A percentile compares a stretch with the other conserved stretches of the same genome.
phyloP scores from a whole-genome alignment of 2,797 vertebrate genomes.

The Ceyx erithaca region DNA sequence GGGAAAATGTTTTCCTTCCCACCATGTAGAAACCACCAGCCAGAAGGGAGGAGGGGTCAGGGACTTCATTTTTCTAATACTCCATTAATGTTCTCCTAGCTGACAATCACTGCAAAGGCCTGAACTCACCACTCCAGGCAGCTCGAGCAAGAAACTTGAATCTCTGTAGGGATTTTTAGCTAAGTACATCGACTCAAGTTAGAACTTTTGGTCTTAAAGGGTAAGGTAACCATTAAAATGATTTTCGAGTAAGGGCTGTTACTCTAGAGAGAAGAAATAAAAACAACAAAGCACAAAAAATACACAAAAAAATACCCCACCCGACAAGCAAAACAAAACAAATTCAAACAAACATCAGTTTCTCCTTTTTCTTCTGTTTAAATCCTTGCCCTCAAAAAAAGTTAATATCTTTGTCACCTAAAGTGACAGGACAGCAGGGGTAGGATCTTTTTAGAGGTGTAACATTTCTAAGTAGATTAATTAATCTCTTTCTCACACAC shows the following conservation, averaged over 20 bases:
- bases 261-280: not conserved
- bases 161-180: constrained; percentile 66
- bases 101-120: constrained; percentile 72
- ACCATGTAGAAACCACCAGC: constrained; percentile 77
- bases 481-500: not conserved
- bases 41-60: constrained; percentile 67
- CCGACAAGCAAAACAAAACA: not conserved
- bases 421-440: not conserved
- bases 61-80: constrained; percentile 73
- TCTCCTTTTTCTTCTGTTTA: not conserved
- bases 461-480: not conserved
- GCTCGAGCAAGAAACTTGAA: constrained; percentile 60
- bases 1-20: constrained; percentile 80
- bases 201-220: constrained; percentile 63
- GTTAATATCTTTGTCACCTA: not conserved
- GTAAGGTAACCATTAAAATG: constrained; percentile 39
- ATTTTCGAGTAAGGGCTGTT: constrained; percentile 14
- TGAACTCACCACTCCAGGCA: constrained; percentile 67
- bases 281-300: too few relatives aligned
- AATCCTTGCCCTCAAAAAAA: not conserved
- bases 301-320: too few relatives aligned
- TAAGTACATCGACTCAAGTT: constrained; percentile 56
- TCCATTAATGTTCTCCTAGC: constrained; percentile 73
- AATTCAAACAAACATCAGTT: not conserved
- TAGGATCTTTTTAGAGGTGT: not conserved